Base-by-base conservation (phyloP, 2,888 invertebrate species). In the Eristalis pertinax region DNA sequence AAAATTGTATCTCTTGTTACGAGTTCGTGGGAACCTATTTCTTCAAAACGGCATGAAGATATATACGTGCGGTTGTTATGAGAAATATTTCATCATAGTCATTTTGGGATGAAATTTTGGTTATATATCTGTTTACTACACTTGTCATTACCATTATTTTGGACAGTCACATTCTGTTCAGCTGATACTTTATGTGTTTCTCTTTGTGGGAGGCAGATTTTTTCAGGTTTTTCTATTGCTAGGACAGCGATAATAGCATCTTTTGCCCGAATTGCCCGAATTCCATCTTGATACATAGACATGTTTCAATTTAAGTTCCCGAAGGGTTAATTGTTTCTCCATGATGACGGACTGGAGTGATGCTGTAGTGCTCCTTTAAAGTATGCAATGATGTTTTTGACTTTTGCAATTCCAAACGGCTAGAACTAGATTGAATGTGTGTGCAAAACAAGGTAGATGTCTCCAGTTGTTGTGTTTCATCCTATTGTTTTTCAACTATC, bases 241-340 rank as follows among this genome's bases (percentile, higher is more conserved):
- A 75, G 26, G 1, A 78, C 65, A 11, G 75, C 65, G n/a, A 82
- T 50, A 13, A 82, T 60, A n/a, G 86, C 79, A n/a, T 77, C 41
- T 67, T 79, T 82, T n/a, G 62, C 19, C 24, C 35, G 22, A 8
- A 60, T 24, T 13, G 26, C n/a, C n/a, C n/a, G n/a, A n/a, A n/a
- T n/a, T n/a, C n/a, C n/a, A n/a, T n/a, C n/a, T n/a, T n/a, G n/a
- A n/a, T n/a, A n/a, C 24, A 15, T 60, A 79, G 15, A 69, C 50
- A 22, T 84, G 72, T 29, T 82, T 82, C 11, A 88, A 56, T 62
- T 83, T 85, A 1, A 84, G 35, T 7, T 64, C 63, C 1, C 81
- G 62, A 1, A 81, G 19, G 60, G 69, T 75, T 35, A 86, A 58
- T 63, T 86, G 67, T 4, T 68, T 80, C 65, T 86, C 75, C 24